A percentile compares a stretch with the other conserved stretches of the same genome.
These are phyloP conservation scores for Syngnathus acus DNA, from an alignment of 2,797 vertebrate species.

Conservation along the genomic window DNA sequence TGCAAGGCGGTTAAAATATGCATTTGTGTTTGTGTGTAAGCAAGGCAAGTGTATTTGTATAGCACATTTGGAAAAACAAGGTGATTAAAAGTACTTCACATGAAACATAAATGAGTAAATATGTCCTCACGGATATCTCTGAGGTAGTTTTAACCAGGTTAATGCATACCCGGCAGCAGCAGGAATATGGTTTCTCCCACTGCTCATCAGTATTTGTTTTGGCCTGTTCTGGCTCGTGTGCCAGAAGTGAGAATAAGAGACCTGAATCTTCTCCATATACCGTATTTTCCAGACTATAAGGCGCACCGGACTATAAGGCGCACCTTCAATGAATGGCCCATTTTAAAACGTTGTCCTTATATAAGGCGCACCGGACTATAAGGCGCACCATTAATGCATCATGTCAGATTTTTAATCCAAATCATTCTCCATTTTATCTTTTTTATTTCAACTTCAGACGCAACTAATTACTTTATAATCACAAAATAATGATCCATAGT, in stretches of 20 bases:
- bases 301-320: no score
- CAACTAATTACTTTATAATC: no score
- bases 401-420: no score
- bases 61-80: constrained; percentile 5
- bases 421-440: no score
- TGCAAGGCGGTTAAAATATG: constrained; percentile 49
- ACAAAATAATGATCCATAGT: no score
- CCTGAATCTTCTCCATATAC: not conserved
- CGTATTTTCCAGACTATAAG: no score
- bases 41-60: constrained; percentile 7
- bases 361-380: no score
- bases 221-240: constrained; percentile 17
- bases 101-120: constrained; percentile 4
- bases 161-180: constrained; percentile 19
- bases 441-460: no score
- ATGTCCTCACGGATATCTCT: constrained; percentile 21
- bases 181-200: constrained; percentile 27
- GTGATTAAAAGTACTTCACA: constrained; percentile 11
- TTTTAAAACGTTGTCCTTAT: no score
- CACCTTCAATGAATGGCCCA: no score
- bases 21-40: constrained; percentile 28
- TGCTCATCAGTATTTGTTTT: constrained; percentile 28
- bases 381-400: no score
- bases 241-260: constrained; percentile 25
- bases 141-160: constrained; percentile 21